These are phyloP conservation scores for Ambastaia sidthimunki DNA, from an alignment of 2,797 vertebrate genomes.

Conservation along the genomic window DNA sequence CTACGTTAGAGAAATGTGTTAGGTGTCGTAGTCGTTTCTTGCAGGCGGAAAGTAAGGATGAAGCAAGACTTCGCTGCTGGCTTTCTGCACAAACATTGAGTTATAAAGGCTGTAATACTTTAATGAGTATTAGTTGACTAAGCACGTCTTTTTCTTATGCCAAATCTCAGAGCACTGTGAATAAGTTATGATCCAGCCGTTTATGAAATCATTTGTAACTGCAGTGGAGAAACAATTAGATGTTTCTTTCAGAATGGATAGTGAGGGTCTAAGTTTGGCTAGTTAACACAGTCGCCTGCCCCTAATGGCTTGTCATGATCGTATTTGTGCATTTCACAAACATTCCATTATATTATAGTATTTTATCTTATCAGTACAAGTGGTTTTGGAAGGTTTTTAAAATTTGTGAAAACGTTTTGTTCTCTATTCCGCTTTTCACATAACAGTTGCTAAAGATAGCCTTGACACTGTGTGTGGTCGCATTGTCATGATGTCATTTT, in stretches of 20 bases:
- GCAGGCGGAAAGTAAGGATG: conserved; percentile 1
- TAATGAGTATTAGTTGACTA: conserved; percentile 29
- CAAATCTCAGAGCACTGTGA: conserved; percentile 9
- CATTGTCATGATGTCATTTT: not conserved
- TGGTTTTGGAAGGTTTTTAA: not conserved
- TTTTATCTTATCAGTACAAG: too few relatives aligned
- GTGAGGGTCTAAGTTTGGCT: not conserved
- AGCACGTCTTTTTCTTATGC: conserved; percentile 19
- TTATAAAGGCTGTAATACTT: conserved; percentile 39
- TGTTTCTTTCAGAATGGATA: not conserved
- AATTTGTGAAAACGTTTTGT: not conserved
- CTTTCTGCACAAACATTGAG: conserved; percentile 12
- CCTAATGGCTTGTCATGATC: not conserved
- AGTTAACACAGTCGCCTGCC: not conserved
- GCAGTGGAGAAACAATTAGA: conserved; percentile 4
- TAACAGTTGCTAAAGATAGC: not conserved
- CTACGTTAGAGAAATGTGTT: conserved; percentile 14
- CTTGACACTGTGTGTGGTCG: too few relatives aligned
- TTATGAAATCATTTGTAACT: conserved; percentile 29
- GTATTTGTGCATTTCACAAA: not conserved
- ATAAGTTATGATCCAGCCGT: conserved; percentile 23
- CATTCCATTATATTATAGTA: too few relatives aligned
- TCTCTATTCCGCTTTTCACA: not conserved
- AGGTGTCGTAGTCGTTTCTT: not conserved
- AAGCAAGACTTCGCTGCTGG: conserved; percentile 15